These are phyloP conservation scores for Pachycephus smyrnensis DNA, from an alignment of 2,888 invertebrate genomes.

Conservation along the genomic window DNA sequence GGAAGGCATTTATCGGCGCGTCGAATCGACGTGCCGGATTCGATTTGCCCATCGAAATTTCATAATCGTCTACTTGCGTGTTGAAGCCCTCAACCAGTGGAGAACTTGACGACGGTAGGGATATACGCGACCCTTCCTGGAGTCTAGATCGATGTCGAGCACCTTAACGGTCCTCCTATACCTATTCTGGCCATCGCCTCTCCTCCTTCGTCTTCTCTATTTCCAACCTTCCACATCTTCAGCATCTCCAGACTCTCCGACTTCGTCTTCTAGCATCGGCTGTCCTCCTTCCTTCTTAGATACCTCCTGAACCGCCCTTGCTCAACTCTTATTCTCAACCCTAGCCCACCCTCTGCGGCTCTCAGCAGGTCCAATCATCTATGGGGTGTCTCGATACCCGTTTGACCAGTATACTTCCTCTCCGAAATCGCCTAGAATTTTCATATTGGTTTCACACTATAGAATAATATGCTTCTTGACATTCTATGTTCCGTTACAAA, in stretches of 20 bases:
- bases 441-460: background rate
- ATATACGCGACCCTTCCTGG: background rate
- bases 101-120: background rate
- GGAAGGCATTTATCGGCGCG: conserved; percentile 9
- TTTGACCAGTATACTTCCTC: background rate
- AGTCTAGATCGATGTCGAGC: conserved; percentile 38
- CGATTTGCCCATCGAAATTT: conserved; percentile 31
- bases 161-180: conserved; percentile 25
- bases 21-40: conserved; percentile 25
- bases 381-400: conserved; percentile 23
- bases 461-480: background rate
- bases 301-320: conserved; percentile 1
- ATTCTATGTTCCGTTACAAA: background rate
- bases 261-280: background rate
- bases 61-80: conserved; percentile 15
- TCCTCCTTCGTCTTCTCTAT: background rate
- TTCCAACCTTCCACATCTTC: conserved; percentile 4
- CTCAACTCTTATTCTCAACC: conserved; percentile 16
- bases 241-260: background rate
- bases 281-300: background rate
- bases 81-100: background rate
- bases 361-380: conserved; percentile 19
- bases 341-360: conserved; percentile 5
- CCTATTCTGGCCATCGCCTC: conserved; percentile 18
- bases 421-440: background rate